A percentile compares a stretch with the other conserved stretches of the same genome.
Evolutionary conservation across 2,797 vertebrate genomes (phyloP).

Genomic region (Spizella passerina): DNA sequence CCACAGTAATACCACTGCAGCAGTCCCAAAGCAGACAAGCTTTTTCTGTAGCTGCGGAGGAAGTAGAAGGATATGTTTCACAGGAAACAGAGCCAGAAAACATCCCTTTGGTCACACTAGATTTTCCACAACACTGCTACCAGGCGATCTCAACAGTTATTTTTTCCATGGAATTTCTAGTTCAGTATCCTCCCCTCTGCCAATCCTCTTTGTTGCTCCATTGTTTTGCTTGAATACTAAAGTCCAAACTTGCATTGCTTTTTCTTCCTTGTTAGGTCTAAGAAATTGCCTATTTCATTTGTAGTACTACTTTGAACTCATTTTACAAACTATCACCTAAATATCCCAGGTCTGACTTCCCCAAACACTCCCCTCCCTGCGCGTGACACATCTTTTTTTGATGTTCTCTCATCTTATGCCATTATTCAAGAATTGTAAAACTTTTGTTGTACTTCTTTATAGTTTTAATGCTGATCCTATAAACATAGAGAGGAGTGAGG

Average conservation of each 20-base stretch:
- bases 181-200: neutral
- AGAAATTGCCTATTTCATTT: neutral
- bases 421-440: neutral
- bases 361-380: fast-evolving
- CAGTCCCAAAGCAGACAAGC: neutral
- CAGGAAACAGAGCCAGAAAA: conserved; percentile 10
- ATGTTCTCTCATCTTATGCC: neutral
- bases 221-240: neutral
- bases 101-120: neutral
- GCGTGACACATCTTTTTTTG: neutral
- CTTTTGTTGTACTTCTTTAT: neutral
- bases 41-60: neutral
- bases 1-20: neutral
- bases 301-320: neutral
- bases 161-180: neutral
- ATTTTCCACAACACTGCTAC: neutral
- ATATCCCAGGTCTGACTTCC: neutral
- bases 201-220: neutral
- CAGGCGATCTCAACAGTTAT: neutral
- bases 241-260: neutral
- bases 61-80: neutral
- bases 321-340: neutral
- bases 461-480: neutral
- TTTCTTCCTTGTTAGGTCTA: neutral
- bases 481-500: neutral